Conservation (phyloP, 1,140 invertebrate species). For the Brachionus paranguensis region DNA sequence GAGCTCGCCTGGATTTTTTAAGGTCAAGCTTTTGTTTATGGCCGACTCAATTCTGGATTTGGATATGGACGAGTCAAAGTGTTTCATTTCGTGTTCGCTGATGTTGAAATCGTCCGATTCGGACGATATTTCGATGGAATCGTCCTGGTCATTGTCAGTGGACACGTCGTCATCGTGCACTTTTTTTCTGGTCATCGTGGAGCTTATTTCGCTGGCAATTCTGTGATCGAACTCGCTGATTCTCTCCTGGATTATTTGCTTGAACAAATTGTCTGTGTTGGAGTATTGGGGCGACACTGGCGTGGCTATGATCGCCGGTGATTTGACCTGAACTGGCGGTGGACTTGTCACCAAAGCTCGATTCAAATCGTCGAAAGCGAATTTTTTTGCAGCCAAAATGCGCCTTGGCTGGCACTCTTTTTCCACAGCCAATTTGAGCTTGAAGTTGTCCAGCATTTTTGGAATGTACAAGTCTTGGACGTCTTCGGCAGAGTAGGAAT, state of each 20-base stretch:
- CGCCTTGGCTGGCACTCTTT: background rate
- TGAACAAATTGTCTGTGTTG: conserved; percentile 7
- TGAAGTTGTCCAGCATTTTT: conserved; percentile 26
- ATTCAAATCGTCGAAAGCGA: background rate
- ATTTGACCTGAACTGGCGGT: background rate
- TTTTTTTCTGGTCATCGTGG: background rate
- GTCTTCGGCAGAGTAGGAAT: conserved; percentile 13
- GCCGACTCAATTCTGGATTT: conserved; percentile 28
- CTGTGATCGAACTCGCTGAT: conserved; percentile 5
- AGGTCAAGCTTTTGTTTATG: background rate
- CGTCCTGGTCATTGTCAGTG: conserved; percentile 37
- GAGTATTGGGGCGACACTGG: background rate
- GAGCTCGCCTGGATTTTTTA: conserved; percentile 11
- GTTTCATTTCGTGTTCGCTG: conserved; percentile 19
- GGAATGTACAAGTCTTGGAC: conserved; percentile 6
- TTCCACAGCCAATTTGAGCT: conserved; percentile 10
- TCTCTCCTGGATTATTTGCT: conserved; percentile 35
- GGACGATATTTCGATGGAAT: background rate
- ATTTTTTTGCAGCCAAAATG: background rate
- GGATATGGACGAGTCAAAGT: background rate
- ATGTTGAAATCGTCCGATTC: conserved; percentile 32
- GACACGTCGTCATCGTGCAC: background rate
- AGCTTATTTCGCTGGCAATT: conserved; percentile 28
- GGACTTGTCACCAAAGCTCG: background rate
- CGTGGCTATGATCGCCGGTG: background rate